Evolutionary conservation across 2,797 vertebrate species (phyloP).

Genomic region (Chiroxiphia lanceolata): DNA sequence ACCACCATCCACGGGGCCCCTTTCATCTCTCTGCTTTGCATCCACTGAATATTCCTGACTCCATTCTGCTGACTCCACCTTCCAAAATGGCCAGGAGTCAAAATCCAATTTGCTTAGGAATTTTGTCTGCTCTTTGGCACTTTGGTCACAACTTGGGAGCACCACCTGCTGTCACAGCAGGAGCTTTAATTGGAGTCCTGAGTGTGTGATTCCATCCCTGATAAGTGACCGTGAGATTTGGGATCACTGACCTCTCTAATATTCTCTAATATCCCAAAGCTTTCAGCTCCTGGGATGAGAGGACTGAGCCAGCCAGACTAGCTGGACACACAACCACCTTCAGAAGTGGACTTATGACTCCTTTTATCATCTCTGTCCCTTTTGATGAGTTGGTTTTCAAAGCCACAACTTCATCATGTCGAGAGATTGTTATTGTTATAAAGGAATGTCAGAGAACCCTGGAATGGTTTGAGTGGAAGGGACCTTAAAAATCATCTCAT

Average conservation of each 20-base stretch:
- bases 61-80: neutral
- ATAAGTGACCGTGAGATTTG: neutral
- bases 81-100: neutral
- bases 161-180: neutral
- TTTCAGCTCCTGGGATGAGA: neutral
- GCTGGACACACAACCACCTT: fast-evolving
- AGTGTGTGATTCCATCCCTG: neutral
- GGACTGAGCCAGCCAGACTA: neutral
- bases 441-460: neutral
- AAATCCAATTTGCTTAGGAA: neutral
- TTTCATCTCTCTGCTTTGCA: slow-evolving; percentile 26
- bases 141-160: neutral
- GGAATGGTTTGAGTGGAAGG: neutral
- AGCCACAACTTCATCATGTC: neutral
- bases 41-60: neutral
- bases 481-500: neutral
- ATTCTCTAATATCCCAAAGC: neutral
- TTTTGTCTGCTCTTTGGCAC: neutral
- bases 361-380: neutral
- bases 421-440: neutral
- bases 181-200: neutral
- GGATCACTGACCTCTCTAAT: neutral
- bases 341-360: neutral
- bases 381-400: neutral
- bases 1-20: fast-evolving